phyloP scores from a whole-genome alignment of 1,140 invertebrate species.

The Stenopsyche tienmushanensis region DNA sequence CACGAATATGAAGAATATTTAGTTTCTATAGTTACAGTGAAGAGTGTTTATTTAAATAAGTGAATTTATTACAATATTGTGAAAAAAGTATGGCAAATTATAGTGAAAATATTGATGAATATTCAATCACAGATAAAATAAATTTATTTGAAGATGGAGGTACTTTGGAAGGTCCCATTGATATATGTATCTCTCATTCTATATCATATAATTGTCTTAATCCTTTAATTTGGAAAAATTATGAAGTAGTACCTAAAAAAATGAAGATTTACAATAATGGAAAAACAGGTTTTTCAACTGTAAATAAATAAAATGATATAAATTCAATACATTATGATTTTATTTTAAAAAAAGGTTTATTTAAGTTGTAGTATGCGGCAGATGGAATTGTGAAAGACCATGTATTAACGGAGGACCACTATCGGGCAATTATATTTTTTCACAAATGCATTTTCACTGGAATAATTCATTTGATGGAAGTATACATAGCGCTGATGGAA shows the following conservation, averaged over 20 bases:
- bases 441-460: slow-evolving; percentile 78
- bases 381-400: slow-evolving; percentile 51
- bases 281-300: slow-evolving; percentile 47
- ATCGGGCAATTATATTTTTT: slow-evolving; percentile 60
- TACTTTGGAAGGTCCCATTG: slow-evolving; percentile 48
- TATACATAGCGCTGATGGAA: slow-evolving; percentile 68
- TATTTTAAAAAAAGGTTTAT: slow-evolving; percentile 6
- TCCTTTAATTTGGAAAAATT: slow-evolving; percentile 49
- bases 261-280: slow-evolving; percentile 56
- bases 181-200: slow-evolving; percentile 50
- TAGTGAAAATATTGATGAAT: too few relatives aligned
- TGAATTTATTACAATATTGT: too few relatives aligned
- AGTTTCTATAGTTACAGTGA: too few relatives aligned
- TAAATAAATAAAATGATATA: slow-evolving; percentile 5
- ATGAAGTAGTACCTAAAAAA: slow-evolving; percentile 50
- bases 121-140: too few relatives aligned
- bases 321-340: too few relatives aligned
- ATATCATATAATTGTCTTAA: slow-evolving; percentile 44
- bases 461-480: slow-evolving; percentile 63
- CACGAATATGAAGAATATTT: too few relatives aligned
- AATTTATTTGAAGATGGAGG: neutral
- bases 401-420: slow-evolving; percentile 57
- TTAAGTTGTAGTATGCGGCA: slow-evolving; percentile 54
- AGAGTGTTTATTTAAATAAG: too few relatives aligned
- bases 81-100: too few relatives aligned